Percentiles rank a stretch among this genome's conserved stretches.
phyloP scores from a whole-genome alignment of 2,888 invertebrate genomes.

The Schizotus pectinicornis region DNA sequence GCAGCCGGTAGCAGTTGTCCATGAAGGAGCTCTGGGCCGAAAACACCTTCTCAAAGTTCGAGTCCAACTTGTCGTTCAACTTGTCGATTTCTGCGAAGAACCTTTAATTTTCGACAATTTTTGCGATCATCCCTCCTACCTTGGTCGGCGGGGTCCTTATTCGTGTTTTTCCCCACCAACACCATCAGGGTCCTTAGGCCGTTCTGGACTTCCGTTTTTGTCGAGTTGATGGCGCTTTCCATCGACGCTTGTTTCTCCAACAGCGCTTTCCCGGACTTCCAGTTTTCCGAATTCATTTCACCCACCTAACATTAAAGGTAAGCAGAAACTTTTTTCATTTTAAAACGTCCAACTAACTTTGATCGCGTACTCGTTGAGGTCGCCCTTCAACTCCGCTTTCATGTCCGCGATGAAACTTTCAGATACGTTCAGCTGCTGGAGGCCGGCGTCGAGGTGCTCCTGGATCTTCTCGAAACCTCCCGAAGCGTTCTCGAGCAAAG shows the following conservation, averaged over 20 bases:
- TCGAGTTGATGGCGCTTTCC: conserved; percentile 41
- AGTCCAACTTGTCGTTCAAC: conserved; percentile 52
- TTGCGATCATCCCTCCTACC: conserved; percentile 30
- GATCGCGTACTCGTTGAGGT: conserved; percentile 50
- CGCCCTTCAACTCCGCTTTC: conserved; percentile 45
- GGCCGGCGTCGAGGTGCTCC: no score
- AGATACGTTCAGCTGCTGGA: not conserved
- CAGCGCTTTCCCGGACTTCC: conserved; percentile 62
- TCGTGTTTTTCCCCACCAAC: conserved; percentile 48
- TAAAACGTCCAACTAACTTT: conserved; percentile 41
- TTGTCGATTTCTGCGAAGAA: conserved; percentile 36
- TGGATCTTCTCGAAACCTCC: conserved; percentile 4
- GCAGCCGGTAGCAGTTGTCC: conserved; percentile 70
- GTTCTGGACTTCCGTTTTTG: conserved; percentile 52
- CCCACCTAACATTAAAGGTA: conserved; percentile 60
- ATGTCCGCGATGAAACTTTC: conserved; percentile 30
- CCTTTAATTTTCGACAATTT: conserved; percentile 14
- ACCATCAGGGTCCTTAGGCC: conserved; percentile 49
- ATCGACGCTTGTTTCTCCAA: conserved; percentile 43
- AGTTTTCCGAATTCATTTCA: conserved; percentile 69
- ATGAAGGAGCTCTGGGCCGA: conserved; percentile 69
- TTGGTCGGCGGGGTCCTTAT: conserved; percentile 37
- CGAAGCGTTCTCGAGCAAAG: not conserved
- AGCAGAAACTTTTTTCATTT: conserved; percentile 2
- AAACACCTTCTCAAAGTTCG: conserved; percentile 65